Evolutionary conservation across 1,140 invertebrate genomes (phyloP).

Genomic region (Heliconius congener): DNA sequence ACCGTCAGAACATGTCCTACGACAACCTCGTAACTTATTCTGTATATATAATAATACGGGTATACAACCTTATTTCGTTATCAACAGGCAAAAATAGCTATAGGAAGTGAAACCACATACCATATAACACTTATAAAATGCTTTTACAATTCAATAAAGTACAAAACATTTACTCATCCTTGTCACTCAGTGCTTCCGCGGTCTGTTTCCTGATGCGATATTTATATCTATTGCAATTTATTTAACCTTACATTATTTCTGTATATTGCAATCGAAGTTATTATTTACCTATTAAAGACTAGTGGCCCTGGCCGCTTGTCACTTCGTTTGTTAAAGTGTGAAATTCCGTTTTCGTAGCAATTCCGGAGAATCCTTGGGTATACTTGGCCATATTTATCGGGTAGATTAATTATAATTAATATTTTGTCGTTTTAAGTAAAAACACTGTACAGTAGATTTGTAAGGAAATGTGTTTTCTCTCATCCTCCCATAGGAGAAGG

Average conservation of each 20-base stretch:
- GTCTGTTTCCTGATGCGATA: background rate
- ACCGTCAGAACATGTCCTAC: no score
- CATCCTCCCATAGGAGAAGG: background rate
- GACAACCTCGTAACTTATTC: no score
- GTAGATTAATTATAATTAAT: no score
- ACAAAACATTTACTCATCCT: constrained; percentile 6
- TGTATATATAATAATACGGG: background rate
- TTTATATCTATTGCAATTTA: background rate
- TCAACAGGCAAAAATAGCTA: background rate
- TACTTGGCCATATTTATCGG: no score
- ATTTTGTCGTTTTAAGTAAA: no score
- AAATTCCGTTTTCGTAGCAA: no score
- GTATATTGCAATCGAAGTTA: background rate
- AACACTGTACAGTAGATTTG: no score
- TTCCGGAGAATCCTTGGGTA: no score
- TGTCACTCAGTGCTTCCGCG: background rate
- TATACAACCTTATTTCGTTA: background rate
- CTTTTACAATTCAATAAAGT: constrained; percentile 1
- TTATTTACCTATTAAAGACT: background rate
- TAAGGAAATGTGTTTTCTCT: background rate
- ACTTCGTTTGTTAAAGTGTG: no score
- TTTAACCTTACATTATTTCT: constrained; percentile 11
- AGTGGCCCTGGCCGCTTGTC: background rate
- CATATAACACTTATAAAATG: background rate
- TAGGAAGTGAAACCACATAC: background rate